Base-by-base conservation (phyloP, 1,140 invertebrate genomes). In the Ridgeia piscesae region DNA sequence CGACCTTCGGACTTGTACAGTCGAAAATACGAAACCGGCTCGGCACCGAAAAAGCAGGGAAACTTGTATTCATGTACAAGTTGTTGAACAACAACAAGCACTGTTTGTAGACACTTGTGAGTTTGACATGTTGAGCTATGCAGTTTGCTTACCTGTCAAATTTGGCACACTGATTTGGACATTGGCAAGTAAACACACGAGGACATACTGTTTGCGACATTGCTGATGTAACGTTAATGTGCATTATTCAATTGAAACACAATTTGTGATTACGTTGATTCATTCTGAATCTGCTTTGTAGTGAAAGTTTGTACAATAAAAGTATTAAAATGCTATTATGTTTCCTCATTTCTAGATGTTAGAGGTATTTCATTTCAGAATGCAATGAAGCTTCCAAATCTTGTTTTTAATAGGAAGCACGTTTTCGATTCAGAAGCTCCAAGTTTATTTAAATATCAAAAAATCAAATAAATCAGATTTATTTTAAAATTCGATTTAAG, bases 231-330 rank as follows among this genome's bases (percentile, higher is more conserved):
- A 33, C 17, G 42, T 42, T 42, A 4, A 42, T 77, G 58, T 77
- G 58, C 58, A 77, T 77, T 21, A 31, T 77, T 77, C 27, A 6
- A 77, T 2, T 77, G 58, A 77, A 77, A 21, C 58, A 77, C 58
- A 77, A 14, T 77, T 77, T 77, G 58, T 77, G 27, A 77, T 14
- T 77, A 77, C 58, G 11, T 42, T 42, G 42, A 42, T 42, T 42
- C 42, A 21, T 77, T 77, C 58, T 77, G 58, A 77, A 77, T 77
- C 58, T 21, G 27, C 33, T 90, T n/a, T n/a, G n/a, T n/a, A n/a
- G n/a, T n/a, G n/a, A n/a, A n/a, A n/a, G n/a, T n/a, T 90, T 1
- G n/a, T 90, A 27, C n/a, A 90, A 90, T 90, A 90, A 90, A 90
- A 90, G 88, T 89, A 89, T 89, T 90, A 11, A 90, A 90, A 90